These are phyloP conservation scores for Latrodectus geometricus DNA, from an alignment of 1,140 invertebrate genomes.

Conservation along the genomic window DNA sequence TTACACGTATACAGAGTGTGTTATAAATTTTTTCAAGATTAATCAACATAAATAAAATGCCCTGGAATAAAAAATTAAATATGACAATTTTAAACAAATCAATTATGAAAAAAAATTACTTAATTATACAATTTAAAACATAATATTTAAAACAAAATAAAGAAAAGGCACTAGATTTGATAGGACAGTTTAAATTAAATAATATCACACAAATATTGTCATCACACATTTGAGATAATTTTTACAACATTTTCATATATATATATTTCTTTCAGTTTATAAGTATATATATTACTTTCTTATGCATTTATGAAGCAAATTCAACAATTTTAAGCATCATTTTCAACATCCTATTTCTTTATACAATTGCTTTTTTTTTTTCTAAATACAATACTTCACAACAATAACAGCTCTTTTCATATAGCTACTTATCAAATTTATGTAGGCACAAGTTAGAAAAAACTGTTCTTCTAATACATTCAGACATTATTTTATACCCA, in stretches of 20 bases:
- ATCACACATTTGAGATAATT: constrained; percentile 49
- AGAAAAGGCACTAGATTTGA: constrained; percentile 50
- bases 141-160: constrained; percentile 11
- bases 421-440: neutral
- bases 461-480: constrained; percentile 20
- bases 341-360: constrained; percentile 27
- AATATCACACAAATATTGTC: constrained; percentile 6
- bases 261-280: constrained; percentile 20
- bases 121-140: neutral
- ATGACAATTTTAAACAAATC: no score
- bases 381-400: constrained; percentile 23
- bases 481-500: neutral
- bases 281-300: constrained; percentile 46
- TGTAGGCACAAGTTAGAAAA: constrained; percentile 40
- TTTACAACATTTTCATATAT: constrained; percentile 50
- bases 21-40: no score
- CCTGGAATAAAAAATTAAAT: no score
- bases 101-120: neutral
- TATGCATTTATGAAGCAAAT: constrained; percentile 49
- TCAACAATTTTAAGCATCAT: constrained; percentile 39
- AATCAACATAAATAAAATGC: no score
- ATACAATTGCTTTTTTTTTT: constrained; percentile 20
- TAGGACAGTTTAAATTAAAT: constrained; percentile 5
- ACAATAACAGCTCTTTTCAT: constrained; percentile 3
- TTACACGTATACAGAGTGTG: no score